Percentiles rank a stretch among this genome's conserved stretches.
Evolutionary conservation across 1,140 invertebrate species (phyloP).

Genomic region (Bombus consobrinus): DNA sequence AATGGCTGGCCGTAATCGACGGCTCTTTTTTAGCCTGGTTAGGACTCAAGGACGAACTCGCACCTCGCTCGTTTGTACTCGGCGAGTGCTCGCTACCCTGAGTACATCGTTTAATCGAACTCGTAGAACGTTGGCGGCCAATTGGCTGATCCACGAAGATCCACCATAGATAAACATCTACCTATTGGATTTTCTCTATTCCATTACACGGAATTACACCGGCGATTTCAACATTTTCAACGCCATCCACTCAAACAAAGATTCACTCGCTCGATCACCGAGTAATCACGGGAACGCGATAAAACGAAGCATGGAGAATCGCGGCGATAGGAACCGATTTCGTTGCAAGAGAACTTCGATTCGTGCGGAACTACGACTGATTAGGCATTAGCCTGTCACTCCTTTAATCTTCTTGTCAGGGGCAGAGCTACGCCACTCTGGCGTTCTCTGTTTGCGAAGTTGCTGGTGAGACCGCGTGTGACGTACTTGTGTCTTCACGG

Average conservation of each 20-base stretch:
- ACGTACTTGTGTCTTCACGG: conserved; percentile 13
- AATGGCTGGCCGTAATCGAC: conserved; percentile 54
- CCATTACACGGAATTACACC: background rate
- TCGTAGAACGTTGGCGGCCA: background rate
- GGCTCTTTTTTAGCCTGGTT: conserved; percentile 45
- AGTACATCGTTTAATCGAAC: conserved; percentile 57
- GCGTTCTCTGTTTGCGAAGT: conserved; percentile 17
- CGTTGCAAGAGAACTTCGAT: background rate
- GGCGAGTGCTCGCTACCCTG: conserved; percentile 30
- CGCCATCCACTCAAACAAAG: background rate
- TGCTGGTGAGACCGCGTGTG: background rate
- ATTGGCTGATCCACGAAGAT: too few relatives aligned
- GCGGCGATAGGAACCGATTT: background rate
- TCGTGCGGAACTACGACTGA: conserved; percentile 17
- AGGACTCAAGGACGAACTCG: conserved; percentile 32
- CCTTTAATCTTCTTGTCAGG: conserved; percentile 46
- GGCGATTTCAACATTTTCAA: background rate
- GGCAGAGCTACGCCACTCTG: background rate
- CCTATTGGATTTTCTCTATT: background rate
- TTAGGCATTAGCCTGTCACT: conserved; percentile 21
- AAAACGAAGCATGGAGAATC: background rate
- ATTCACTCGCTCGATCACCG: too few relatives aligned
- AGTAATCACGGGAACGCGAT: background rate
- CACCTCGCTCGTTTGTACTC: conserved; percentile 35
- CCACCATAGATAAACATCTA: too few relatives aligned